Conservation (phyloP, 2,888 invertebrate species). For the Kuschelorhynchus macadamiae region DNA sequence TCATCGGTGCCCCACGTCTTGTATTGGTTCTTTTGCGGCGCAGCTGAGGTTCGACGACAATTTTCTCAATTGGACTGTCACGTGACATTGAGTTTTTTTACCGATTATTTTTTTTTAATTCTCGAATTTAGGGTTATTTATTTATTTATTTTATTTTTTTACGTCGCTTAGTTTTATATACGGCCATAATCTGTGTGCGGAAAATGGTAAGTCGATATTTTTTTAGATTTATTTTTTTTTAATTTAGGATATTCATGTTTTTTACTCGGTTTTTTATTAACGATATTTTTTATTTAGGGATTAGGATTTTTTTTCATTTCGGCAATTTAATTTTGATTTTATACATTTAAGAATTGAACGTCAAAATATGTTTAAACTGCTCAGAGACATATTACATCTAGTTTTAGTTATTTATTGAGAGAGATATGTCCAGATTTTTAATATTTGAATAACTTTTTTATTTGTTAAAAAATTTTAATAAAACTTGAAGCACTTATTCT, state of each 20-base stretch:
- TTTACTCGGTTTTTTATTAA: background rate
- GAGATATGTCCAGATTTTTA: too few species aligned
- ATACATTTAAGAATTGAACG: too few species aligned
- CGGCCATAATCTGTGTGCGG: conserved; percentile 17
- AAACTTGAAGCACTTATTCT: too few species aligned
- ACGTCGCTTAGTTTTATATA: background rate
- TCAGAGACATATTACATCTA: too few species aligned
- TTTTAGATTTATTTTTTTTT: background rate
- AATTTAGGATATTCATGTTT: background rate
- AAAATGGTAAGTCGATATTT: conserved; percentile 40
- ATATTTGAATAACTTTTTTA: too few species aligned
- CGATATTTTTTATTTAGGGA: too few species aligned
- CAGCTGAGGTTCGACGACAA: conserved; percentile 19
- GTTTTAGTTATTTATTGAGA: too few species aligned
- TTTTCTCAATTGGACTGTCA: conserved; percentile 39
- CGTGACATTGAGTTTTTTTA: conserved; percentile 33
- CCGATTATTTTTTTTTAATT: conserved; percentile 17
- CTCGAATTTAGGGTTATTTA: conserved; percentile 9
- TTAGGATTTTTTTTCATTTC: too few species aligned
- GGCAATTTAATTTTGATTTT: too few species aligned
- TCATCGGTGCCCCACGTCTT: conserved; percentile 15
- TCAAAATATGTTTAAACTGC: too few species aligned
- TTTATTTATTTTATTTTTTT: conserved; percentile 3
- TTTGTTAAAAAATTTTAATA: too few species aligned
- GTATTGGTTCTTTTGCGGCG: conserved; percentile 20